Evolutionary conservation across 1,140 invertebrate genomes (phyloP), one percentile per base, ranked within the genome.

Genomic region (Brachionus paranguensis): DNA sequence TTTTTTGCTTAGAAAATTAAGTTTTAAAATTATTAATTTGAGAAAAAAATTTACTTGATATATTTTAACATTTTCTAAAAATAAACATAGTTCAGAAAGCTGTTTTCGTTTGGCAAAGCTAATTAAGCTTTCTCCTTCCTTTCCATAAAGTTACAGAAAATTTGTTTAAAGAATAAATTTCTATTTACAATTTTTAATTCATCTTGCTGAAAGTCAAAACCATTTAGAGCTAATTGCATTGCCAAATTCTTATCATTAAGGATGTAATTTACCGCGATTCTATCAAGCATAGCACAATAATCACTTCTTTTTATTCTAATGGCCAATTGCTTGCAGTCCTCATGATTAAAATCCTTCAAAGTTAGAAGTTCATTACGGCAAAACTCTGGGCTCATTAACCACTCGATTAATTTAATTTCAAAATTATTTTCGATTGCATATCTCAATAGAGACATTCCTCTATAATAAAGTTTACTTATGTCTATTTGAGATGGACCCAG

Each of bases 151-250:
- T 37, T 37, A 7, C 33, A 37, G 33, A 0, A 37, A 37, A 7
- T 7, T 6, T 7, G 3, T 37, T 37, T 37, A 37, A 37, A 7
- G 6, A 37, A 37, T 6, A 37, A 37, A 37, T 6, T 6, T 20
- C 1, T 27, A 6, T 27, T 76, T 76, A 76, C 72, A 76, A 50
- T 50, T 47, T 27, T 11, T 24, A 76, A 12, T 11, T 50, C 11
- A 53, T 50, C 29, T 64, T 27, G 14, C 11, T 2, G 12, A 68
- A 81, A 81, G 29, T 81, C 78, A 27, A 17, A 81, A 1, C 78
- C 64, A 68, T 81, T 81, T 11, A 81, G 64, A 37, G 78, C 78
- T 29, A 81, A 45, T 60, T 81, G 37, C 78, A 64, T 81, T 64
- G 29, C 17, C 10, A 81, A n/a, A 45, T 64, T 68, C 41, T 60